Base-by-base conservation (phyloP, 2,113 vertebrate genomes). In the Stictonetta naevosa region DNA sequence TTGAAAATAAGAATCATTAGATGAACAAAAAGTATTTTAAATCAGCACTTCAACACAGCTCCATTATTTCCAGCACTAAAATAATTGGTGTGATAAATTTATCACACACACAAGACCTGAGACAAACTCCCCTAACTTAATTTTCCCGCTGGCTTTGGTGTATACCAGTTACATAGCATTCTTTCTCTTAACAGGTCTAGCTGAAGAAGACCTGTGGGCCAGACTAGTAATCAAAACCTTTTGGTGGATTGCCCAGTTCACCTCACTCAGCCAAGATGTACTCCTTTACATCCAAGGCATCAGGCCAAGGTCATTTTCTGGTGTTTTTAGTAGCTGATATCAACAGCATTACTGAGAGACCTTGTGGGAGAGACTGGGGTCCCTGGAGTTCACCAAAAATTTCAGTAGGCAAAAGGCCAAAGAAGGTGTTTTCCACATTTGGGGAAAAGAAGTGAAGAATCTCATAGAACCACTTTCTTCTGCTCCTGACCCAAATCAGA, bases 141-240 rank as follows among this genome's bases (percentile, higher is more conserved):
- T 86, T 95, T 93, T 86, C 56, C 34, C 34, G 10, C 20, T 28
- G 25, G 22, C 14, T 84, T 91, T 68, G 34, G 34, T 75, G 58
- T 75, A 20, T 44, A 78, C 8, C 15, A 68, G 15, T 86, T 48
- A 46, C 13, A 42, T 33, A 56, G 5, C 11, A 73, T n/a, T 95
- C 48, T 9, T 83, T 86, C 59, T 67, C 26, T 81, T 90, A 75
- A 44, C 72, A 80, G 36, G 34, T 77, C 64, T 25, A 86, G 85
- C 31, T 86, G 60, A 88, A 71, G 79, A 71, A 78, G 88, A 81
- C 17, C 16, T 67, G 31, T 67, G 53, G 76, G 42, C 42, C n/a
- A 74, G 56, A 15, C 33, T 42, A 81, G 36, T 46, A 83, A 92
- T 89, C 60, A 92, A 91, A 93, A 64, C 38, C 12, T 84, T 84